A percentile compares a stretch with the other conserved stretches of the same genome.
Conservation (phyloP, 53 echinoderm and acorn worm species). For the Zoroaster sp. region DNA sequence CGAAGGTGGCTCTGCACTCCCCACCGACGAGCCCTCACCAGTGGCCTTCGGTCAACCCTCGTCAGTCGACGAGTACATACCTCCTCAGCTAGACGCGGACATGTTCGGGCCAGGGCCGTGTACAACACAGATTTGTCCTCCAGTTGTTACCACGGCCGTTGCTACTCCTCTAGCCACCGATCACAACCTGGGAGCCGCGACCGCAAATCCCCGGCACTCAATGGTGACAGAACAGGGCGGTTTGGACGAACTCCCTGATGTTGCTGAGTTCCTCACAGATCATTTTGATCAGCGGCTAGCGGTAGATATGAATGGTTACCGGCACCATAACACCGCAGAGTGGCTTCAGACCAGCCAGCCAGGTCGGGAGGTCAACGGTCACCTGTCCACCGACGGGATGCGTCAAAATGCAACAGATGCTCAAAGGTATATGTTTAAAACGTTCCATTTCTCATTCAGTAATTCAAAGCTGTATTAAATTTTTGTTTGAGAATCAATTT, state of each 20-base stretch:
- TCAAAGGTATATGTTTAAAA: not conserved
- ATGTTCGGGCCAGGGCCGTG: constrained; percentile 32
- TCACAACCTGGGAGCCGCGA: not conserved
- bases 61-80: constrained; percentile 23
- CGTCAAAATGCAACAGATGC: not conserved
- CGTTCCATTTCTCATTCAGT: no score
- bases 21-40: not conserved
- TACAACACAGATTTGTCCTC: not conserved
- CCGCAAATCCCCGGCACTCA: not conserved
- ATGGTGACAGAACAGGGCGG: no score
- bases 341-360: not conserved
- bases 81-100: constrained; percentile 36
- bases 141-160: not conserved
- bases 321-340: not conserved
- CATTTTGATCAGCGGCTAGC: not conserved
- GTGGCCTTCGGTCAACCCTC: constrained; percentile 19
- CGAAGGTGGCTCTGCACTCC: not conserved
- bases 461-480: no score
- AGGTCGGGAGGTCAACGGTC: not conserved
- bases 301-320: not conserved
- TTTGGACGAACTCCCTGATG: no score
- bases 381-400: not conserved
- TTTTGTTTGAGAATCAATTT: no score
- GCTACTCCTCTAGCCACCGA: not conserved
- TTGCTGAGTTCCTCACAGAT: not conserved